Evolutionary conservation across 2,113 vertebrate species (phyloP).

Genomic region (Eurypyga helias): DNA sequence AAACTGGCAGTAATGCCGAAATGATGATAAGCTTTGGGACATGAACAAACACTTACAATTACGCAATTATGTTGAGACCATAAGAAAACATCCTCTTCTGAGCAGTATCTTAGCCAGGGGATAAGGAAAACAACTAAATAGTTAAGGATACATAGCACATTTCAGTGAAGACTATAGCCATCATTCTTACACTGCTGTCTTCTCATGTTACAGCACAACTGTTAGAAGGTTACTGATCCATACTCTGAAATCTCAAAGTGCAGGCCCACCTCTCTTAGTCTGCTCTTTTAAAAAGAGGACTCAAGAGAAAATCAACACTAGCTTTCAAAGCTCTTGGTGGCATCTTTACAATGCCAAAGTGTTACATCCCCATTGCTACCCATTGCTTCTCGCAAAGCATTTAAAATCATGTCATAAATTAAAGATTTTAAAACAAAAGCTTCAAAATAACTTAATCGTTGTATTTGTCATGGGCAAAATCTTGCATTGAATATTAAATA

Average conservation of each 20-base stretch:
- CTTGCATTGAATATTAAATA: conserved; percentile 59
- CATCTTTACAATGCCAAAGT: neutral
- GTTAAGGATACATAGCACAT: neutral
- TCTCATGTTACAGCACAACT: neutral
- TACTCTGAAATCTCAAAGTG: neutral
- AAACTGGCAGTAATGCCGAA: conserved; percentile 5
- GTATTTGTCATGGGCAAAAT: conserved; percentile 3
- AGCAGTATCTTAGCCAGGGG: neutral
- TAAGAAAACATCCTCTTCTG: neutral
- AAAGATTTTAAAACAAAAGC: conserved; percentile 42
- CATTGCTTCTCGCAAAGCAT: neutral
- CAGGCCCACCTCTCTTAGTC: neutral
- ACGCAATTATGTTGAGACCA: neutral
- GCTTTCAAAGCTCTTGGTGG: neutral
- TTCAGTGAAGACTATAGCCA: neutral
- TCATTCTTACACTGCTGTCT: neutral
- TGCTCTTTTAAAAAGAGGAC: neutral
- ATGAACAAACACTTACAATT: neutral
- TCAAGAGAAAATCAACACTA: neutral
- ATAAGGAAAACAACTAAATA: neutral
- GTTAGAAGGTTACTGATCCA: neutral
- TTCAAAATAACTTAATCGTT: conserved; percentile 77
- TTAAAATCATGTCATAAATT: conserved; percentile 57
- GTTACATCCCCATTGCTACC: neutral
- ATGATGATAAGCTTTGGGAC: neutral